Evolutionary conservation across 2,888 invertebrate species (phyloP).

Genomic region (Aethes cnicana): DNA sequence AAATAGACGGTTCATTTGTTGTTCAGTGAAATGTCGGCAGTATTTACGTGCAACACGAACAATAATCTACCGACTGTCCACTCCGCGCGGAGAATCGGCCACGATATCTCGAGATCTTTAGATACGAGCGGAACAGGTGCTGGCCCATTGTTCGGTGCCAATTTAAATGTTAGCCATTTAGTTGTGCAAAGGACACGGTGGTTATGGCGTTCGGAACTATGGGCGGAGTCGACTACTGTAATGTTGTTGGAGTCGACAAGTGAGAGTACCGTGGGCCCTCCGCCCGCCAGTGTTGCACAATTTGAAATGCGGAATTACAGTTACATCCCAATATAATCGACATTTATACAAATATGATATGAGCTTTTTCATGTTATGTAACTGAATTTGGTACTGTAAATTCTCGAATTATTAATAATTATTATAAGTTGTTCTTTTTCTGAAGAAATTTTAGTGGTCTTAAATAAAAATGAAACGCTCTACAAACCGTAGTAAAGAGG

Average conservation of each 20-base stretch:
- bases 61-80: conserved; percentile 24
- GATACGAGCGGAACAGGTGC: conserved; percentile 47
- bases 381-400: too few relatives aligned
- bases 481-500: too few relatives aligned
- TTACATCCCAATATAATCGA: too few relatives aligned
- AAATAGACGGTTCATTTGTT: conserved; percentile 14
- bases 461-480: too few relatives aligned
- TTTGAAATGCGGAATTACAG: too few relatives aligned
- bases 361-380: too few relatives aligned
- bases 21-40: conserved; percentile 14
- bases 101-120: conserved; percentile 40
- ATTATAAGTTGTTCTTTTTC: too few relatives aligned
- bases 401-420: too few relatives aligned
- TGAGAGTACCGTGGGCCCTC: conserved; percentile 20
- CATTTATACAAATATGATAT: too few relatives aligned
- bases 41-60: conserved; percentile 26
- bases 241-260: conserved; percentile 9
- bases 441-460: too few relatives aligned
- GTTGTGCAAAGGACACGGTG: conserved; percentile 19
- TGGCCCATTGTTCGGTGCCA: conserved; percentile 31
- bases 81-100: conserved; percentile 40
- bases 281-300: conserved; percentile 20
- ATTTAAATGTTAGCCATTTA: conserved; percentile 31
- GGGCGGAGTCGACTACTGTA: conserved; percentile 1
- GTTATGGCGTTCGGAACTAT: conserved; percentile 11